Evolutionary conservation across 2,888 invertebrate genomes (phyloP).

Genomic region (Ormia ochracea): DNA sequence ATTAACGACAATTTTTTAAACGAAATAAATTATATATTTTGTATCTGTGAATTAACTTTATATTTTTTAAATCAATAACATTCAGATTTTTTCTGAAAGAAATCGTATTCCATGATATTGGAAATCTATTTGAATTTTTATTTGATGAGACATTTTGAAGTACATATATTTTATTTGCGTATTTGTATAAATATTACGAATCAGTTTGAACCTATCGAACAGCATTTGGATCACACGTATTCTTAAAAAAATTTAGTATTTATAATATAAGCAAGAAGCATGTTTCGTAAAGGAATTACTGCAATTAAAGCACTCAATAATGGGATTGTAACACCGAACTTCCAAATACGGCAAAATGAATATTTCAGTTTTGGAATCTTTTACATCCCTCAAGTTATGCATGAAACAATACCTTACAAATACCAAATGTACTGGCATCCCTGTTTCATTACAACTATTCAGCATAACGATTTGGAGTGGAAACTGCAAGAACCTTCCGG

Average conservation of each 20-base stretch:
- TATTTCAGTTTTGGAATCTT: slow-evolving; percentile 69
- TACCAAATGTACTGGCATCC: slow-evolving; percentile 59
- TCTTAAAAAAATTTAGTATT: slow-evolving; percentile 6
- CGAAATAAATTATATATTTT: slow-evolving; percentile 28
- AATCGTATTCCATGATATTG: slow-evolving; percentile 68
- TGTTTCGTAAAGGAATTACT: slow-evolving; percentile 51
- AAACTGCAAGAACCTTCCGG: slow-evolving; percentile 61
- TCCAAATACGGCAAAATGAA: slow-evolving; percentile 64
- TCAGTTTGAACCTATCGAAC: slow-evolving; percentile 66
- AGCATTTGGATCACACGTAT: slow-evolving; percentile 54
- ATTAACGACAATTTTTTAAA: slow-evolving; percentile 43
- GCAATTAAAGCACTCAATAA: neutral
- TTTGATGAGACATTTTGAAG: slow-evolving; percentile 69
- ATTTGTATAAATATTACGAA: slow-evolving; percentile 68
- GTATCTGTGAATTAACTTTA: slow-evolving; percentile 46
- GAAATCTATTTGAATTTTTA: slow-evolving; percentile 71
- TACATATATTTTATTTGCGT: slow-evolving; percentile 70
- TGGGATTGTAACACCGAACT: slow-evolving; percentile 11
- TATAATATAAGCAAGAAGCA: slow-evolving; percentile 3
- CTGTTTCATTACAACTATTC: slow-evolving; percentile 61
- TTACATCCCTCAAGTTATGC: slow-evolving; percentile 60
- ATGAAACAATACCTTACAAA: slow-evolving; percentile 36
- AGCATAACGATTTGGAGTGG: slow-evolving; percentile 64
- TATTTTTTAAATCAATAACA: slow-evolving; percentile 10
- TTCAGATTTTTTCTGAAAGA: neutral